Evolutionary conservation across 2,888 invertebrate genomes (phyloP).

Genomic region (Drosophila conformis): DNA sequence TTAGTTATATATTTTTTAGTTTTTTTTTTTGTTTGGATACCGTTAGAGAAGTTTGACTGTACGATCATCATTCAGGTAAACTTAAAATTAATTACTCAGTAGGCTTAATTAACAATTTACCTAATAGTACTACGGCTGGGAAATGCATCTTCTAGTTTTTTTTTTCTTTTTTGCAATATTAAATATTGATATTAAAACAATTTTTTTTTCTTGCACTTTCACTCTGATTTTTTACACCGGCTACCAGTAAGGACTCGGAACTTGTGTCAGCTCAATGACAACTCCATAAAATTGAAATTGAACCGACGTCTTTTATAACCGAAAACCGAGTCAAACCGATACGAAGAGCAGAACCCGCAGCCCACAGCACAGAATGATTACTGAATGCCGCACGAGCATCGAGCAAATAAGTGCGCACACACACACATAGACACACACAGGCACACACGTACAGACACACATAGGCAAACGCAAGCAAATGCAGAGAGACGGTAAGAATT

Average conservation of each 20-base stretch:
- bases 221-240: constrained; percentile 16
- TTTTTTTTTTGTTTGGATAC: background rate
- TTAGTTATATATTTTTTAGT: background rate
- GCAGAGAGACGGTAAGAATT: constrained; percentile 58
- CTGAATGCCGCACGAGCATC: constrained; percentile 77
- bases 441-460: constrained; percentile 31
- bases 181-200: constrained; percentile 10
- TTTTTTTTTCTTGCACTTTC: constrained; percentile 29
- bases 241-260: constrained; percentile 59
- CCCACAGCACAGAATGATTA: constrained; percentile 83
- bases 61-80: background rate
- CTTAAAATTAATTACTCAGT: background rate
- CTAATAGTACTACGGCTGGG: constrained; percentile 22
- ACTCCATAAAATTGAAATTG: constrained; percentile 66
- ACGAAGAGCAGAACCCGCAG: constrained; percentile 76
- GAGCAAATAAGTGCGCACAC: constrained; percentile 54
- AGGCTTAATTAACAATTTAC: constrained; percentile 27
- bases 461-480: constrained; percentile 21
- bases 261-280: constrained; percentile 57
- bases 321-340: constrained; percentile 37
- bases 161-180: constrained; percentile 9
- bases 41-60: background rate
- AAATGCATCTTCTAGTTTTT: constrained; percentile 40
- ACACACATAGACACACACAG: constrained; percentile 9
- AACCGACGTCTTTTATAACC: constrained; percentile 71